Evolutionary conservation across 2,888 invertebrate species (phyloP).

Genomic region (Emmelina monodactyla): DNA sequence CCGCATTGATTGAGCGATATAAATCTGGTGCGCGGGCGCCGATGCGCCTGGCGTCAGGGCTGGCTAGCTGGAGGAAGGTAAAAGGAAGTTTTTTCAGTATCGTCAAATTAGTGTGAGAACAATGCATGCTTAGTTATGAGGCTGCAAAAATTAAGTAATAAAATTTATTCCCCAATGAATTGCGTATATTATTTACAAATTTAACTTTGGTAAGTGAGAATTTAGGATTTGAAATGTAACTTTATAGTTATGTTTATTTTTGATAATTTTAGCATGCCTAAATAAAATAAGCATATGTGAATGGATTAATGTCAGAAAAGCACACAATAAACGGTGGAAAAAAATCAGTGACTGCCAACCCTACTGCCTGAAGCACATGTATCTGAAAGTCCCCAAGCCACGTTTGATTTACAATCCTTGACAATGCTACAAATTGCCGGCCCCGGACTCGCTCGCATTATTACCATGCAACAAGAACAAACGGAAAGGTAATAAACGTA

Average conservation of each 20-base stretch:
- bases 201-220: too few relatives aligned
- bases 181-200: too few relatives aligned
- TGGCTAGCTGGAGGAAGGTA: constrained; percentile 16
- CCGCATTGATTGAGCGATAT: constrained; percentile 64
- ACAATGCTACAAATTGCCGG: constrained; percentile 25
- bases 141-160: background rate
- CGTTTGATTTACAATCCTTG: constrained; percentile 49
- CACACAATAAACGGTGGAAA: too few relatives aligned
- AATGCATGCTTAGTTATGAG: background rate
- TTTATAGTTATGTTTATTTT: background rate
- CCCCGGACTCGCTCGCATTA: constrained; percentile 24
- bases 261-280: background rate
- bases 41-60: constrained; percentile 36
- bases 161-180: background rate
- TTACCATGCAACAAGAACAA: too few relatives aligned
- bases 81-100: too few relatives aligned
- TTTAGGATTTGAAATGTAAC: background rate
- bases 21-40: constrained; percentile 51
- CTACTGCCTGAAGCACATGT: background rate
- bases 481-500: too few relatives aligned
- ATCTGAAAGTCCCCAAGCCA: too few relatives aligned
- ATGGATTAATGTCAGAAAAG: too few relatives aligned
- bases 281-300: too few relatives aligned
- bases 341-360: too few relatives aligned
- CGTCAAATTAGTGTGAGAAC: too few relatives aligned